Evolutionary conservation across 2,113 vertebrate species (phyloP).

Genomic region (Dicerorhinus sumatrensis): DNA sequence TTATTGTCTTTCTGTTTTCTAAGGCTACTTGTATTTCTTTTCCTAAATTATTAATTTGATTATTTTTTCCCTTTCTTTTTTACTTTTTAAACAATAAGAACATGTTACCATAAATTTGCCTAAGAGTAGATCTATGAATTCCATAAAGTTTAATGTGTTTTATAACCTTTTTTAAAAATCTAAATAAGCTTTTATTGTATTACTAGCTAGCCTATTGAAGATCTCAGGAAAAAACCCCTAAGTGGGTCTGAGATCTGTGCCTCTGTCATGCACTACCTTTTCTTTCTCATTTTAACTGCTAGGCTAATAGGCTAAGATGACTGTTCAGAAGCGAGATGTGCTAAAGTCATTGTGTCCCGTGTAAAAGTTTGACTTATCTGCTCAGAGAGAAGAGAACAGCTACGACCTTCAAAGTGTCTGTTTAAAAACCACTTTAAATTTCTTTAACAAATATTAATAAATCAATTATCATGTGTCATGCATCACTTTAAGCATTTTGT

Average conservation of each 20-base stretch:
- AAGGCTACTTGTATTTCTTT: background rate
- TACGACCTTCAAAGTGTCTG: background rate
- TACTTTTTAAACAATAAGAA: constrained; percentile 26
- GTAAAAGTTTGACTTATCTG: background rate
- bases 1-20: constrained; percentile 25
- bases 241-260: background rate
- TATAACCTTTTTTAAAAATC: background rate
- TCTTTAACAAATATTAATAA: constrained; percentile 25
- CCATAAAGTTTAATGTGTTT: background rate
- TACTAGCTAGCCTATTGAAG: background rate
- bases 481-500: constrained; percentile 8
- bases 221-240: background rate
- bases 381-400: background rate
- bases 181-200: background rate
- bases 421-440: constrained; percentile 15
- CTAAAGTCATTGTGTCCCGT: background rate
- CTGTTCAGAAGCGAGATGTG: background rate
- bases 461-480: background rate
- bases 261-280: background rate
- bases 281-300: background rate
- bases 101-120: background rate
- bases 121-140: background rate
- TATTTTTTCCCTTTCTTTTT: background rate
- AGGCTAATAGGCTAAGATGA: background rate
- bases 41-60: constrained; percentile 30